Base-by-base conservation (phyloP, 1,140 invertebrate genomes). In the Brachionus calyciflorus region DNA sequence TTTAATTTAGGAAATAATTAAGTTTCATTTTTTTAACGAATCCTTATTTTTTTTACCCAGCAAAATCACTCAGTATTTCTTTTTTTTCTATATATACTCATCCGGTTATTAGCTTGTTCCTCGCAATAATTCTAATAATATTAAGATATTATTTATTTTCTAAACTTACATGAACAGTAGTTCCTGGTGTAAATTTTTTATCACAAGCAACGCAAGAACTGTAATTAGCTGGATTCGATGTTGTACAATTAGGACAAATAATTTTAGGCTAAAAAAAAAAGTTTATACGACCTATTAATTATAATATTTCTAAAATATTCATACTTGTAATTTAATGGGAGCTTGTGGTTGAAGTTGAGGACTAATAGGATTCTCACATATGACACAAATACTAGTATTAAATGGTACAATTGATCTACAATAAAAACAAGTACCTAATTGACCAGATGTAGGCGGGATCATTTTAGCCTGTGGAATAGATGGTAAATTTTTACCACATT, bases 311-410 rank as follows among this genome's bases (percentile, higher is more conserved):
- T 3, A 55, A 5, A 26, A 55, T 2, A 55, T 5, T 26, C 3
- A n/a, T 60, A 70, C 65, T 17, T 70, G 65, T n/a, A 49, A 17
- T 30, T 76, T 53, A 28, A 76, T 33, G 48, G 70, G 80, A 21
- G 81, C 78, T 76, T 79, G 70, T 12, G 81, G 82, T 24, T 81
- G 78, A 21, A 82, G 80, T 77, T 84, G 82, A 17, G 78, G 79
- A n/a, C 79, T 79, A 48, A 84, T 82, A 0, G 83, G 83, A 33
- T 81, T 81, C 65, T 85, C 83, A 80, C 83, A 85, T 2, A 85
- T 81, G 0, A 84, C 79, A 80, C 83, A 85, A 3, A 79, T 81
- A 9, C 77, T 30, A 5, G 80, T 80, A 76, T 83, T 84, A 77
- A 84, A 81, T 26, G 83, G 83, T n/a, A 85, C 83, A 7, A 81